These are phyloP conservation scores for Holacanthella duospinosa DNA, from an alignment of 2,888 invertebrate genomes.

Conservation along the genomic window DNA sequence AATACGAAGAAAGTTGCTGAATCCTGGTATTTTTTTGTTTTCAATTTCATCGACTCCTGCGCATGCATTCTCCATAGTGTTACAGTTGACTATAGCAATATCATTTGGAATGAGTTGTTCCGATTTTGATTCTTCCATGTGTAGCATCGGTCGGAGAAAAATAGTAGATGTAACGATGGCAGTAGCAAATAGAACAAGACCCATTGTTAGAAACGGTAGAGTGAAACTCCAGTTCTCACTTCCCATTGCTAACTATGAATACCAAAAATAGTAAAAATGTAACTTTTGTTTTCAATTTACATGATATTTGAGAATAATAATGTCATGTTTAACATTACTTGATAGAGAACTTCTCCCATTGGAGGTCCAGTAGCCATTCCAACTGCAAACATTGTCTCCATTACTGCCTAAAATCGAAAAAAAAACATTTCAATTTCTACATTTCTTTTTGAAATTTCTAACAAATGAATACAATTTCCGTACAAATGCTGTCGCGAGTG, in stretches of 20 bases:
- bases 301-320: too few species aligned
- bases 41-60: too few species aligned
- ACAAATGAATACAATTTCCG: too few species aligned
- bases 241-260: neutral
- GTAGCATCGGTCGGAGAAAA: neutral
- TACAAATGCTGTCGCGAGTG: neutral
- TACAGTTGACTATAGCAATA: too few species aligned
- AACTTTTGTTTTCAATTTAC: too few species aligned
- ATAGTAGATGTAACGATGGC: neutral
- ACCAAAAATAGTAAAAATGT: too few species aligned
- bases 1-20: neutral
- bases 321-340: neutral
- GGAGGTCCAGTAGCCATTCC: neutral
- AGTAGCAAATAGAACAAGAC: neutral
- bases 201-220: neutral
- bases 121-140: neutral
- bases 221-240: neutral
- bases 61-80: neutral
- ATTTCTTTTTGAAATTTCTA: too few species aligned
- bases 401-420: neutral
- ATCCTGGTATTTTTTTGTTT: too few species aligned
- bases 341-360: neutral
- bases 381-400: constrained; percentile 2
- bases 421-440: too few species aligned
- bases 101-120: neutral